These are phyloP conservation scores for Sturmia bella DNA, from an alignment of 2,888 invertebrate species.

Conservation along the genomic window DNA sequence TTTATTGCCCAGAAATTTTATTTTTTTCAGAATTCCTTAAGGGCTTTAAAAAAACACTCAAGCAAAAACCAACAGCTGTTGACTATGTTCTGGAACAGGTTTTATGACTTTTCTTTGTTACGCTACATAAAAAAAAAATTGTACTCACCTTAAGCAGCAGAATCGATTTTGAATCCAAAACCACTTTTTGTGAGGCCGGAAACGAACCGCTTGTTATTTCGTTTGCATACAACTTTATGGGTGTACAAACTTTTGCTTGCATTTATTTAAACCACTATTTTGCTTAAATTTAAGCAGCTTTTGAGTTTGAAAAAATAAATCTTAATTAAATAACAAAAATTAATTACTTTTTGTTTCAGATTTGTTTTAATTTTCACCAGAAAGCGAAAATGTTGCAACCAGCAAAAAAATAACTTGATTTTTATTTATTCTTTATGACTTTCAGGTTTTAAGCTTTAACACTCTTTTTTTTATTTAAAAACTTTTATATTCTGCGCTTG, in stretches of 20 bases:
- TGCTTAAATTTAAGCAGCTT: background rate
- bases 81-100: slow-evolving; percentile 9
- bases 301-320: background rate
- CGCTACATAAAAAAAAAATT: background rate
- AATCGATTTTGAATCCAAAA: background rate
- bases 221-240: background rate
- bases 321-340: background rate
- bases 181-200: slow-evolving; percentile 49
- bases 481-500: slow-evolving; percentile 5
- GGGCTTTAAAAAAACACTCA: background rate
- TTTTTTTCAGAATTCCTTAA: background rate
- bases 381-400: background rate
- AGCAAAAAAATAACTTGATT: slow-evolving; percentile 9
- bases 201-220: slow-evolving; percentile 9
- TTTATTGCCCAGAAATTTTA: background rate
- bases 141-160: slow-evolving; percentile 37
- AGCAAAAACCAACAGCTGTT: slow-evolving; percentile 34
- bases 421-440: slow-evolving; percentile 34
- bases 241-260: background rate
- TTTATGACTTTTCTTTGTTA: slow-evolving; percentile 12
- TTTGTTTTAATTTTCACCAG: slow-evolving; percentile 25
- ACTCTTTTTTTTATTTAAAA: slow-evolving; percentile 17
- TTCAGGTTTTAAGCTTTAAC: slow-evolving; percentile 45
- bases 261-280: slow-evolving; percentile 11
- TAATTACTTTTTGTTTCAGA: slow-evolving; percentile 20